A percentile compares a stretch with the other conserved stretches of the same genome.
Evolutionary conservation across 2,113 vertebrate genomes (phyloP).

Genomic region (Thunnus thynnus): DNA sequence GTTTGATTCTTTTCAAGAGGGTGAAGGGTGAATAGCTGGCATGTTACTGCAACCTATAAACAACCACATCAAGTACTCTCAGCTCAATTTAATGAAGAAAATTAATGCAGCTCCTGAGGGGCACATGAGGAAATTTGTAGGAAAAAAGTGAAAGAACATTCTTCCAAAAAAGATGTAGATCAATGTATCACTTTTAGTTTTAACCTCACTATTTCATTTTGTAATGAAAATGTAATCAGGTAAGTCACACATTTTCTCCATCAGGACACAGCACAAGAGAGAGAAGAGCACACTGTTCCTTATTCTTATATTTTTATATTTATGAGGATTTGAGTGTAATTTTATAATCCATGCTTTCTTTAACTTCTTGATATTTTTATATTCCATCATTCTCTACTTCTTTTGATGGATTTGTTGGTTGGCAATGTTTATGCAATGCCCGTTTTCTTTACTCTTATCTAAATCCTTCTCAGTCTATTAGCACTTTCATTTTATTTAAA

Average conservation of each 20-base stretch:
- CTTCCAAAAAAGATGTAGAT: not conserved
- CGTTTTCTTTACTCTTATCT: conserved; percentile 19
- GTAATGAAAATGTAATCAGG: not conserved
- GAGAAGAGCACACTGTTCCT: not conserved
- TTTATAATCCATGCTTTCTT: not conserved
- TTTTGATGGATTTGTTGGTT: not conserved
- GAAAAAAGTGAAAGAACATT: not conserved
- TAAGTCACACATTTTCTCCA: not conserved
- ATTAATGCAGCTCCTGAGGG: not conserved
- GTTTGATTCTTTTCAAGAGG: not conserved
- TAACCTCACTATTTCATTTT: not conserved
- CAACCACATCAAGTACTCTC: not conserved
- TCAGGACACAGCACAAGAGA: not conserved
- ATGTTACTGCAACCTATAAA: conserved; percentile 7
- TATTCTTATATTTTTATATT: not conserved
- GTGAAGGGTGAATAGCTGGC: not conserved
- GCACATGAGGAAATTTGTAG: not conserved
- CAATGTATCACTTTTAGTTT: not conserved
- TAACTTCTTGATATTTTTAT: not conserved
- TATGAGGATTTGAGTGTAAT: not conserved
- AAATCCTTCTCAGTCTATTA: conserved; percentile 15
- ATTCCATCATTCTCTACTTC: not conserved
- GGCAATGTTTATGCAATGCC: not conserved
- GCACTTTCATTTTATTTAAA: conserved; percentile 38
- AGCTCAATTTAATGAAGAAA: not conserved